Base-by-base conservation (phyloP, 2,888 invertebrate genomes). In the Lasioglossum oenotherae region DNA sequence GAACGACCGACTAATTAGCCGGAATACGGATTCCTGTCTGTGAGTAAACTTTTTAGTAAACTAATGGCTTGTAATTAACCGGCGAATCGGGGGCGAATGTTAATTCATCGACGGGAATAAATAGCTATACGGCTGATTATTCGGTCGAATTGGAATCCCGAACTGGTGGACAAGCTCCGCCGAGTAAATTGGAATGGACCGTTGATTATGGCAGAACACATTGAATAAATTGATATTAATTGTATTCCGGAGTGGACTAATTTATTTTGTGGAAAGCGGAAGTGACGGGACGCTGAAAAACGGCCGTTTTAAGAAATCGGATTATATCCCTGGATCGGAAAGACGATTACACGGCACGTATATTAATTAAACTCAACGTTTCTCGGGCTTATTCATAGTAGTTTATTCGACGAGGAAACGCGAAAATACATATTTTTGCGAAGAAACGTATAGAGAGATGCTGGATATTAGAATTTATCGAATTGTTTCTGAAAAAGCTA, bases 61-160 rank as follows among this genome's bases (percentile, higher is more conserved):
- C 72, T 72, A 27, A 44, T 46, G 44, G 27, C 72, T 46, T 72
- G 44, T 72, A 72, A 72, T 72, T 72, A 72, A 72, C 44, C 35
- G 67, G 35, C 27, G 67, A 67, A 38, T 69, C 69, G 69, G 69
- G 38, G 12, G 38, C 69, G 69, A 69, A 69, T 69, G 69, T 69
- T 69, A 69, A 69, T 69, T 69, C 69, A 69, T 69, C 38, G 38
- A 27, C 71, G 14, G 72, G 46, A 27, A 27, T 73, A 31, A 73
- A 73, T 49, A 49, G 31, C 46, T 35, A 2, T 14, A 53, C 23
- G 41, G 23, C 27, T 23, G 27, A 72, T 72, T 46, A 72, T 44
- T n/a, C 38, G n/a, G 44, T 16, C 2, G n/a, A 19, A 44, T 27
- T 27, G 44, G 16, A 16, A 16, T 4, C 44, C 27, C 8, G 19